Conservation (phyloP, 2,797 vertebrate genomes). For the Luscinia luscinia region DNA sequence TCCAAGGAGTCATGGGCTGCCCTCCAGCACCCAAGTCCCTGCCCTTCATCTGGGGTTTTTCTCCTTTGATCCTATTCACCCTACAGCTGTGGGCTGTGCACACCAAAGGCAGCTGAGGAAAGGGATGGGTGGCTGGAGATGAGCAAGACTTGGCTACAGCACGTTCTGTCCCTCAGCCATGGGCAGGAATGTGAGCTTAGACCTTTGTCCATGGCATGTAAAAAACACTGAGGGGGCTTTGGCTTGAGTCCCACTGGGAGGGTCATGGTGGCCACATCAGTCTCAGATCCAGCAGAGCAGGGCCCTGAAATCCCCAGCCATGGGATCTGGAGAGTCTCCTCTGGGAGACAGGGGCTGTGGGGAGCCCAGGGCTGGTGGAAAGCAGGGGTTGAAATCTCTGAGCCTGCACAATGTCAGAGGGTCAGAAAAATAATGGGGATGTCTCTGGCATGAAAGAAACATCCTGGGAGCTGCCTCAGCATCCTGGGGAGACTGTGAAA, state of each 20-base stretch:
- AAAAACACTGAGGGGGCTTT: background rate
- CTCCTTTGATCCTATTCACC: background rate
- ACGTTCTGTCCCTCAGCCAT: background rate
- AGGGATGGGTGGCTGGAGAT: background rate
- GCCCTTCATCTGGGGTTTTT: background rate
- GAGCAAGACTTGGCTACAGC: background rate
- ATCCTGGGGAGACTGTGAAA: background rate
- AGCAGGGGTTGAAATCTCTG: background rate
- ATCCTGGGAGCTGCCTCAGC: background rate
- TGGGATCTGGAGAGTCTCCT: background rate
- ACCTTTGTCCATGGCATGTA: background rate
- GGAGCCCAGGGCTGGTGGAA: background rate
- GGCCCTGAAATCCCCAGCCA: background rate
- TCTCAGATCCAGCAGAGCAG: background rate
- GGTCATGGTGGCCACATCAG: accelerated
- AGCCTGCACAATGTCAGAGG: background rate
- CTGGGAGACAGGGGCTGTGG: background rate
- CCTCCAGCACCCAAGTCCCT: background rate
- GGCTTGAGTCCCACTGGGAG: background rate
- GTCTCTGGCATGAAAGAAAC: background rate
- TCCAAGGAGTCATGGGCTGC: background rate
- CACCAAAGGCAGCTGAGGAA: background rate
- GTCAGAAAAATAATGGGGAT: background rate
- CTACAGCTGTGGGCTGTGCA: background rate
- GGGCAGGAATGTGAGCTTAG: slow-evolving; percentile 8